These are phyloP conservation scores for Mizuhopecten yessoensis DNA, from an alignment of 1,140 invertebrate species.

Conservation along the genomic window DNA sequence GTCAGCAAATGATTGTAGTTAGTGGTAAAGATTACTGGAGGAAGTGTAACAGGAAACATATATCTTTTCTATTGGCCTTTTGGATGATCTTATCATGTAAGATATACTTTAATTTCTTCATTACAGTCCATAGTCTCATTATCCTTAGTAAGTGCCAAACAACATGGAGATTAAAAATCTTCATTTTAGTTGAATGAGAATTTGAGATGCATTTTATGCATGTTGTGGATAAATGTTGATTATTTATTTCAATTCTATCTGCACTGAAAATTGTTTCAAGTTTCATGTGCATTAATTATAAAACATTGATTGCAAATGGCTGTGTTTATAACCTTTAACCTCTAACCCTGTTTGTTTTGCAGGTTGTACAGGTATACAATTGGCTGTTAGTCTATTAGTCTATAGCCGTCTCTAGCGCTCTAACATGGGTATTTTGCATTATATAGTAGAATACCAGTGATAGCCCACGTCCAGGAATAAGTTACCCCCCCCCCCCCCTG, in stretches of 20 bases:
- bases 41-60: too few species aligned
- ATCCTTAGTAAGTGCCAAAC: background rate
- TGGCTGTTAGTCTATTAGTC: background rate
- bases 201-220: background rate
- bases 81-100: too few species aligned
- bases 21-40: too few species aligned
- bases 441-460: background rate
- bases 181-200: background rate
- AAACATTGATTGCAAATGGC: background rate
- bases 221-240: background rate
- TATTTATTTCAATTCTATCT: background rate
- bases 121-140: background rate
- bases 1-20: too few species aligned
- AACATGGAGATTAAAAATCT: background rate
- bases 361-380: slow-evolving; percentile 1
- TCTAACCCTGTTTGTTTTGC: slow-evolving; percentile 25
- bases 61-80: too few species aligned
- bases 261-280: background rate
- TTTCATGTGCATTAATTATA: background rate
- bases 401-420: background rate
- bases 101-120: background rate
- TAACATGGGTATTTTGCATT: background rate
- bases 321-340: background rate
- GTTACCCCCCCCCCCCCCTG: too few species aligned
- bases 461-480: too few species aligned